Conservation (phyloP, 2,113 vertebrate genomes). For the Gavia stellata region DNA sequence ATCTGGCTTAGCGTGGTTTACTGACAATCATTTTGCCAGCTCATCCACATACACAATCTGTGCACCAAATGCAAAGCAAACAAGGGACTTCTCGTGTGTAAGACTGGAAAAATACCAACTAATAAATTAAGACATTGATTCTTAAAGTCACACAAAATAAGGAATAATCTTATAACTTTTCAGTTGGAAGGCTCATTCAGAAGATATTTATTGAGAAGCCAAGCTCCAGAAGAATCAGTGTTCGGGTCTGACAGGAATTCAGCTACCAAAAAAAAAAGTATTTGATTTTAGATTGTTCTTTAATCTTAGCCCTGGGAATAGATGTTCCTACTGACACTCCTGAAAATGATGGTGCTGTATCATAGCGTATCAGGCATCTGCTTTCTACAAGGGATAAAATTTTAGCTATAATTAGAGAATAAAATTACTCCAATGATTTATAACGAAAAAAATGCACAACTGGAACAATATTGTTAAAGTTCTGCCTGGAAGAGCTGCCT, state of each 20-base stretch:
- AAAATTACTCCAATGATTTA: neutral
- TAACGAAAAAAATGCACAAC: neutral
- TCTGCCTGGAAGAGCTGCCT: neutral
- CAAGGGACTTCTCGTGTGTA: neutral
- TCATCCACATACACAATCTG: neutral
- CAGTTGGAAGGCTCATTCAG: conserved; percentile 12
- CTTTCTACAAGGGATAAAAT: neutral
- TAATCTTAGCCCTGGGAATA: conserved; percentile 14
- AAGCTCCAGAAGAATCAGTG: conserved; percentile 17
- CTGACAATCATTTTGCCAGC: conserved; percentile 24
- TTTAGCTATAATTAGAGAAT: neutral
- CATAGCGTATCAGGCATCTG: neutral
- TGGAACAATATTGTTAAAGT: neutral
- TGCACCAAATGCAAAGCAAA: neutral
- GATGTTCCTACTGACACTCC: neutral
- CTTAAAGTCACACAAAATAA: conserved; percentile 18
- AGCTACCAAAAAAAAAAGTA: conserved; percentile 5
- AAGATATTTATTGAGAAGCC: conserved; percentile 9
- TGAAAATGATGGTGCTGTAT: neutral
- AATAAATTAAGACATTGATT: conserved; percentile 36
- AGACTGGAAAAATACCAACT: neutral
- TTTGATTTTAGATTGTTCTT: conserved; percentile 57
- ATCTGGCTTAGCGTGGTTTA: conserved; percentile 26
- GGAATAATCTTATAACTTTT: conserved; percentile 18
- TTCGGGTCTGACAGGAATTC: conserved; percentile 21